Base-by-base conservation (phyloP, 2,888 invertebrate species). In the Archips xylosteana region DNA sequence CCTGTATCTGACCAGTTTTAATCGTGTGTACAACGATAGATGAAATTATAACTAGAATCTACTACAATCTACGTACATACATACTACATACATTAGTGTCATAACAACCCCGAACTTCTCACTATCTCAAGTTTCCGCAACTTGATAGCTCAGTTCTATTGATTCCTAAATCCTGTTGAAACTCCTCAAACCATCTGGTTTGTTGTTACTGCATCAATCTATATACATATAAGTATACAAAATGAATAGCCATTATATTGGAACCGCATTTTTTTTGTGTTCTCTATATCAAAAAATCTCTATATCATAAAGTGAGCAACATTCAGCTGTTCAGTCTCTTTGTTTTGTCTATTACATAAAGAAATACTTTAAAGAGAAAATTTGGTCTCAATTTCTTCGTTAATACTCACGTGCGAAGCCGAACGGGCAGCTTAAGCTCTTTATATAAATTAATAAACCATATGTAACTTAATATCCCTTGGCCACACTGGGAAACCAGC, bases 401-500 rank as follows among this genome's bases (percentile, higher is more conserved):
- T 39, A 39, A 6, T 39, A 39, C 39, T 6, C 39, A 39, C 39
- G 6, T 39, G 39, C 39, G 6, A 39, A 39, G 39, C 39, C 39
- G 39, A 6, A 6, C 6, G 39, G 39, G 4, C 39, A 39, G 39
- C 6, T 4, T 39, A 39, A 23, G 23, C 23, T 45, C 3, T 45
- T 10, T 10, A 45, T 45, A 45, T 45, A 12, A 69, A 69, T 69
- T 60, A 57, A 10, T 57, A 57, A 23, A n/a, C n/a, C 49, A n/a
- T 23, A 23, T 49, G n/a, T 70, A 42, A 57, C 34, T 59, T 59
- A 45, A 70, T 70, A 69, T 62, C 62, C 6, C 70, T 42, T 34
- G 42, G 32, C 62, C 54, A 54, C 47, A 54, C 54, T 13, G 63
- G 42, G 34, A 61, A n/a, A 9, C 54, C 54, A 54, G 70, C 62